These are phyloP conservation scores for Cephonodes hylas DNA, from an alignment of 2,888 invertebrate genomes.

Conservation along the genomic window DNA sequence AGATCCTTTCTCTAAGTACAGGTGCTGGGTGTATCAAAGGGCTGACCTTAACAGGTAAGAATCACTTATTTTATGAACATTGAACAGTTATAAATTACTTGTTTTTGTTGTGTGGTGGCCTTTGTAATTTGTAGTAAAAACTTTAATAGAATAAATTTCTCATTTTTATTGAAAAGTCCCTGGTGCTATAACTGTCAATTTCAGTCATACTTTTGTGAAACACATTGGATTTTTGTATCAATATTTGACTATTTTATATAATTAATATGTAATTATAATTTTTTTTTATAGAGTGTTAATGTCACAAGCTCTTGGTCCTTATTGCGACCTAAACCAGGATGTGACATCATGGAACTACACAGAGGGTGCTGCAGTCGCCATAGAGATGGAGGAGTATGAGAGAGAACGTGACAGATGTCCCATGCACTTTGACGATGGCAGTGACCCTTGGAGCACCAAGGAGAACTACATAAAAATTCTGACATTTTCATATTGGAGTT, in stretches of 20 bases:
- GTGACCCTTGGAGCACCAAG: slow-evolving; percentile 89
- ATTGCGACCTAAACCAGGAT: slow-evolving; percentile 93
- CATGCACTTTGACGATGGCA: slow-evolving; percentile 97
- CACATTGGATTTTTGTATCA: too few species aligned
- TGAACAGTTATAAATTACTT: too few species aligned
- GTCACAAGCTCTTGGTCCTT: slow-evolving; percentile 94
- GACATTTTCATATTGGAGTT: slow-evolving; percentile 66
- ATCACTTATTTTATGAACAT: too few species aligned
- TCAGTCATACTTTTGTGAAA: too few species aligned
- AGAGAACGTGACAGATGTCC: slow-evolving; percentile 97
- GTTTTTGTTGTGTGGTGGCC: too few species aligned
- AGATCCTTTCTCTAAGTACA: slow-evolving; percentile 96
- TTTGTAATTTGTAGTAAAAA: too few species aligned
- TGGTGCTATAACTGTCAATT: too few species aligned
- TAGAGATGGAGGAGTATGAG: slow-evolving; percentile 95
- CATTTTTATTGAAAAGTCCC: too few species aligned
- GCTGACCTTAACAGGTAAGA: slow-evolving; percentile 92
- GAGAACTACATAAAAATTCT: slow-evolving; percentile 89
- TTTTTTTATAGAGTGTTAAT: slow-evolving; percentile 72
- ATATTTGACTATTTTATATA: too few species aligned
- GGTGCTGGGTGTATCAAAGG: slow-evolving; percentile 99
- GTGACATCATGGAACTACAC: slow-evolving; percentile 93
- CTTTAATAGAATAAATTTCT: too few species aligned
- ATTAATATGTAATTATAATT: not conserved
- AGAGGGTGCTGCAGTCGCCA: slow-evolving; percentile 95